Percentiles rank a stretch among this genome's conserved stretches.
phyloP scores from a whole-genome alignment of 1,140 invertebrate genomes.

The Caenorhabditis latens region DNA sequence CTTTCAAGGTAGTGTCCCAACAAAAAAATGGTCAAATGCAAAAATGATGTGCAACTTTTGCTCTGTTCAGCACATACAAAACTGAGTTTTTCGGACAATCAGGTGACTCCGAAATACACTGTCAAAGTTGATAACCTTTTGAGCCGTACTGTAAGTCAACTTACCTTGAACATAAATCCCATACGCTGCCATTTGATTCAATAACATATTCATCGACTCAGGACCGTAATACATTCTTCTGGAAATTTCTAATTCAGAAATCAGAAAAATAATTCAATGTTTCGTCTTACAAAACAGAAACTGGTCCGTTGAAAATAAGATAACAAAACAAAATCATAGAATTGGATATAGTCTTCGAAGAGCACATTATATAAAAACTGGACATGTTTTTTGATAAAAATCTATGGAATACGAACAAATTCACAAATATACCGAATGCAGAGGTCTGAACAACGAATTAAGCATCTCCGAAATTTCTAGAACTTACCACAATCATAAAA shows the following conservation, averaged over 20 bases:
- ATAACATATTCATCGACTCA: not conserved
- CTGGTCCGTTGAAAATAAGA: slow-evolving; percentile 23
- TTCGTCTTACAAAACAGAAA: not conserved
- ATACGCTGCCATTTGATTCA: slow-evolving; percentile 31
- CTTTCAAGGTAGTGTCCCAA: too few relatives aligned
- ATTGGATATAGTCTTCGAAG: slow-evolving; percentile 27
- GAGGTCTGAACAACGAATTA: not conserved
- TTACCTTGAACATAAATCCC: slow-evolving; percentile 38
- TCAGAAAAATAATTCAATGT: too few relatives aligned
- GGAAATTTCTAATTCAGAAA: not conserved
- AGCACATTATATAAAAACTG: slow-evolving; percentile 42
- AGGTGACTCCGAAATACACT: too few relatives aligned
- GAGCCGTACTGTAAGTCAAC: not conserved
- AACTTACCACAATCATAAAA: slow-evolving; percentile 37
- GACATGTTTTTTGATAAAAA: slow-evolving; percentile 24
- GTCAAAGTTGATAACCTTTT: too few relatives aligned
- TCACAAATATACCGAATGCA: not conserved
- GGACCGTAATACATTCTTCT: slow-evolving; percentile 16
- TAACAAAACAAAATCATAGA: slow-evolving; percentile 20
- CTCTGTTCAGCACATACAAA: too few relatives aligned
- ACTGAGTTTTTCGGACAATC: too few relatives aligned
- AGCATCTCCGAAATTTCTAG: not conserved
- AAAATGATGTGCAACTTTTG: too few relatives aligned
- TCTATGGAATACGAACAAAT: not conserved
- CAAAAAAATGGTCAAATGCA: too few relatives aligned